Evolutionary conservation across 2,888 invertebrate species (phyloP), one percentile per base, ranked within the genome.

Genomic region (Andricus quercusramuli): DNA sequence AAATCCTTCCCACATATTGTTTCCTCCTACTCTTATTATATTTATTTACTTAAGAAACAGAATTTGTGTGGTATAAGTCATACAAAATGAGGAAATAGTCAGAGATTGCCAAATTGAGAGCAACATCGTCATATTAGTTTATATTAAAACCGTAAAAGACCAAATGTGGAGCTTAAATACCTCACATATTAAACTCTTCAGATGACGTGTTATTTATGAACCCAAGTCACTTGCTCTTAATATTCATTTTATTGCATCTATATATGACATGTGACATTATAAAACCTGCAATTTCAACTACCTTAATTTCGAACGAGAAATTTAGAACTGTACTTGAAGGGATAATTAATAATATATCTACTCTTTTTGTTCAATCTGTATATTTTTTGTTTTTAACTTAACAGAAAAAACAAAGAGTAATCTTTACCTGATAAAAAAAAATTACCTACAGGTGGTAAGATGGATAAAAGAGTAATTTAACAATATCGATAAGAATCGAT

Each of bases 221-320:
- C 17, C 68, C 41, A 25, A 47, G 66, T 66, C 32, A 11, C 11
- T 66, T 37, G 68, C 68, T 47, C 68, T 68, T 68, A 68, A 68
- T 68, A 68, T 68, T 68, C 41, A 44, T 68, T 68, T 68, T 68
- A 68, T 68, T 68, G n/a, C 47, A 51, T 51, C 51, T n/a, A n/a
- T 20, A n/a, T n/a, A n/a, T 51, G 51, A 68, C 47, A 41, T 68
- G 68, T 68, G 47, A 47, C 20, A 25, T 68, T 41, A 68, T 68
- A 68, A 47, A 68, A 47, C 6, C 22, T 6, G 25, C 25, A 68
- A 68, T 68, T 68, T 68, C 17, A 68, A 68, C 47, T 47, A 47
- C 47, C 25, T 47, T 44, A 17, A 68, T 44, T 44, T 68, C 25
- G 17, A 22, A 67, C 8, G 3, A 65, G 32, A 29, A 8, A 65